Conservation (phyloP, 2,888 invertebrate genomes). For the Pyrrhosoma nymphula region DNA sequence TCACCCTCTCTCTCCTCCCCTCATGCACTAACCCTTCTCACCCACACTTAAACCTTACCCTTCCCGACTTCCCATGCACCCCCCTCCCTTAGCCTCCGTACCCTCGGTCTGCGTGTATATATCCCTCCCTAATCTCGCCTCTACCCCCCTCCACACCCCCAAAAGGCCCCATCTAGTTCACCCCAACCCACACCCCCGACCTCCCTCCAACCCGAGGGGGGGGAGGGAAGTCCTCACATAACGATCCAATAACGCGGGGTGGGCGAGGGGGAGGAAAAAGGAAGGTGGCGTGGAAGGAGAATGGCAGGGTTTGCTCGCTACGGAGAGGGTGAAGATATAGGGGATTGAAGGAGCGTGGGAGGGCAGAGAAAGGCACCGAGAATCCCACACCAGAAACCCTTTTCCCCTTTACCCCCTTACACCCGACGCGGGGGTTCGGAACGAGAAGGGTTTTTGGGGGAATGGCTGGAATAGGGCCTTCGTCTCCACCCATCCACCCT, state of each 20-base stretch:
- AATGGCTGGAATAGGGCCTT: neutral
- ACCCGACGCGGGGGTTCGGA: neutral
- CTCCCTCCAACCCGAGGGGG: neutral
- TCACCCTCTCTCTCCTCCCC: neutral
- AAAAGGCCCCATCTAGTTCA: neutral
- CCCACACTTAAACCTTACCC: neutral
- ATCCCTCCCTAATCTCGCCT: constrained; percentile 20
- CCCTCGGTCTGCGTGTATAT: neutral
- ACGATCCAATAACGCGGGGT: constrained; percentile 48
- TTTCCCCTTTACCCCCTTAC: neutral
- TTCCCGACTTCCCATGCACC: neutral
- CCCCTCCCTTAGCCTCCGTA: neutral
- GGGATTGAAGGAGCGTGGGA: neutral
- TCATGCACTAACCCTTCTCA: neutral
- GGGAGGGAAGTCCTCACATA: constrained; percentile 48
- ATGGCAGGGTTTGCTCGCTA: neutral
- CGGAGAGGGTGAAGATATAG: neutral
- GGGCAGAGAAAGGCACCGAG: neutral
- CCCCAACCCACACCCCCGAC: neutral
- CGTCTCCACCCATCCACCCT: neutral
- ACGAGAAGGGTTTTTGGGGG: neutral
- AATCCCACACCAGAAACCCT: neutral
- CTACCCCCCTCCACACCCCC: neutral
- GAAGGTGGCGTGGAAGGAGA: neutral
- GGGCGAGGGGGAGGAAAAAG: neutral